Percentiles rank a stretch among this genome's conserved stretches.
Conservation (phyloP, 1,140 invertebrate genomes). For the Microvelia longipes region DNA sequence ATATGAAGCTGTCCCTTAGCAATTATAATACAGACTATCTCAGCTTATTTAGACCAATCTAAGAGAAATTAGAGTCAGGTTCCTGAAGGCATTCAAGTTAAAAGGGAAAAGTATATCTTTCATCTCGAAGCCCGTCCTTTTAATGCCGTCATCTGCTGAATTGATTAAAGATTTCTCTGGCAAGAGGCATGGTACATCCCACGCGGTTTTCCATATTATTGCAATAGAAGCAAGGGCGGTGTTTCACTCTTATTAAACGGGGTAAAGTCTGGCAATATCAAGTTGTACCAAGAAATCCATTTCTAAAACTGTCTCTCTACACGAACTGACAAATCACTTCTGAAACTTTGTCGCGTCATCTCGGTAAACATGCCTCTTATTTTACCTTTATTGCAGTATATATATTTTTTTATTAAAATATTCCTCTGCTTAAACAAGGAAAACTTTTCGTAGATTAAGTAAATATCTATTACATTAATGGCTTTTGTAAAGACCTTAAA, state of each 20-base stretch:
- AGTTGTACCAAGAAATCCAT: background rate
- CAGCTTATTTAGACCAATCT: background rate
- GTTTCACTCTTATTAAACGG: background rate
- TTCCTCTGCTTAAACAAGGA: background rate
- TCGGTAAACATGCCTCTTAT: background rate
- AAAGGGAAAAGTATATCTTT: background rate
- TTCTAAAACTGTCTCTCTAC: background rate
- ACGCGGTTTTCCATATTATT: constrained; percentile 3
- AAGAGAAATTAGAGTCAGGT: background rate
- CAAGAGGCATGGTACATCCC: background rate
- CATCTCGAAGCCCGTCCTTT: background rate
- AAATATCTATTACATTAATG: background rate
- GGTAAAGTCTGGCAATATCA: background rate
- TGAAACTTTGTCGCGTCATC: background rate
- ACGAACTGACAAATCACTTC: background rate
- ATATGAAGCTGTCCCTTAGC: background rate
- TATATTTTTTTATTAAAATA: background rate
- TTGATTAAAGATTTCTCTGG: background rate
- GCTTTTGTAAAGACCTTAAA: background rate
- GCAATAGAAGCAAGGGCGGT: background rate
- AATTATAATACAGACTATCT: background rate
- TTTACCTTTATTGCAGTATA: background rate
- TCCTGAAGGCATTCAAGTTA: background rate
- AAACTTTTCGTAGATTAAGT: background rate
- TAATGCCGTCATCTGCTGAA: constrained; percentile 3